Evolutionary conservation across 2,113 vertebrate species (phyloP).

Genomic region (Apodemus speciosus): DNA sequence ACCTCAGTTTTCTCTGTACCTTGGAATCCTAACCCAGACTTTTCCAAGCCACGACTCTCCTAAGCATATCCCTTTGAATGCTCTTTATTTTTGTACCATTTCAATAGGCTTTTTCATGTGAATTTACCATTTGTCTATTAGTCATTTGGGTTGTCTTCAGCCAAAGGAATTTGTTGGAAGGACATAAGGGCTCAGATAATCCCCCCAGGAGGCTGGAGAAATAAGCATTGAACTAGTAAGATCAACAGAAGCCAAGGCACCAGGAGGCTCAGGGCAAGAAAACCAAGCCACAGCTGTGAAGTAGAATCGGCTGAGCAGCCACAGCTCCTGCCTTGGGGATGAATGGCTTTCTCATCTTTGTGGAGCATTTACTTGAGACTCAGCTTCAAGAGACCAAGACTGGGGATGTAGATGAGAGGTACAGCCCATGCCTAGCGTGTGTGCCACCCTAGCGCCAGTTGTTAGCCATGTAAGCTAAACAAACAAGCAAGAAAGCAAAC

Average conservation of each 20-base stretch:
- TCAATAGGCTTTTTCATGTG: slow-evolving; percentile 9
- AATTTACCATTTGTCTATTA: slow-evolving; percentile 24
- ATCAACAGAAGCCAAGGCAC: not conserved
- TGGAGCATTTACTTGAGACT: slow-evolving; percentile 4
- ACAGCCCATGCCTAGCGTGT: not conserved
- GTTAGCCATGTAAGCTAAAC: not conserved
- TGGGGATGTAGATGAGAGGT: not conserved
- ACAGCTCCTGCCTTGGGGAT: too few relatives aligned
- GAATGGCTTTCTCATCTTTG: not conserved
- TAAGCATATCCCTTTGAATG: not conserved
- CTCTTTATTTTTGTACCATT: slow-evolving; percentile 26
- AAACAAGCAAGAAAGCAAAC: not conserved
- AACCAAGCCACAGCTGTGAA: not conserved
- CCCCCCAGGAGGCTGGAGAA: not conserved
- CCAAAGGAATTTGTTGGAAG: slow-evolving; percentile 47
- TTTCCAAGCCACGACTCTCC: not conserved
- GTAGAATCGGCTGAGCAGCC: not conserved
- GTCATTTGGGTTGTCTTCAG: slow-evolving; percentile 24
- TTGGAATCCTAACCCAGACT: not conserved
- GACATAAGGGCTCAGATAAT: not conserved
- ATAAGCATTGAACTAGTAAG: not conserved
- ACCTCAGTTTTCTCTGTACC: not conserved
- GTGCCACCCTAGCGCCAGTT: not conserved
- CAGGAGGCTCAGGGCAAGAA: not conserved
- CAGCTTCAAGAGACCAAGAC: not conserved